Conservation (phyloP, 2,888 invertebrate species). For the Cephus pulcher region DNA sequence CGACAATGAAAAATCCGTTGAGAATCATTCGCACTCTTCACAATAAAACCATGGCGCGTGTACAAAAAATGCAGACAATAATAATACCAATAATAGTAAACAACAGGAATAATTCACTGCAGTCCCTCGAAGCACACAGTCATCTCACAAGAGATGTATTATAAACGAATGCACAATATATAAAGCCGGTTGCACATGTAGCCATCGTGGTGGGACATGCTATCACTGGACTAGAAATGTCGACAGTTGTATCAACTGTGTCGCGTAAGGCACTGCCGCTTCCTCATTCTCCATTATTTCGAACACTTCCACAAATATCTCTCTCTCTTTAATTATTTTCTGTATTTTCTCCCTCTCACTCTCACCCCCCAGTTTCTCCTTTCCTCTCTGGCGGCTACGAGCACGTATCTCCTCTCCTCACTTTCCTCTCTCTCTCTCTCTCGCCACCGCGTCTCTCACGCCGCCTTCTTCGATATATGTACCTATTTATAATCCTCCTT, state of each 20-base stretch:
- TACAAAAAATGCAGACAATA: background rate
- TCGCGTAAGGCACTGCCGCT: background rate
- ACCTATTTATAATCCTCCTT: background rate
- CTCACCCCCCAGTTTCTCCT: conserved; percentile 5
- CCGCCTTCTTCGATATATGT: background rate
- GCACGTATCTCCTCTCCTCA: conserved; percentile 26
- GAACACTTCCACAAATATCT: background rate
- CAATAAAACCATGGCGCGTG: conserved; percentile 1
- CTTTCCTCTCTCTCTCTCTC: conserved; percentile 13
- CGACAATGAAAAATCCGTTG: background rate
- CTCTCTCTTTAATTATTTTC: conserved; percentile 6
- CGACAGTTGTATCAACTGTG: background rate
- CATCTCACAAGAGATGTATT: background rate
- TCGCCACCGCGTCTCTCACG: conserved; percentile 3
- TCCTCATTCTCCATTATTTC: background rate
- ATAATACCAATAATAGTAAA: background rate
- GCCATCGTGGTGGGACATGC: background rate
- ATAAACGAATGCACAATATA: background rate
- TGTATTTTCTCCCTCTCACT: conserved; percentile 7
- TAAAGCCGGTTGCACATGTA: background rate
- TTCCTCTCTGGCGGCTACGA: conserved; percentile 14
- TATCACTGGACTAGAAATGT: background rate
- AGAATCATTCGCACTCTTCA: conserved; percentile 4
- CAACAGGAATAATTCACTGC: conserved; percentile 1
- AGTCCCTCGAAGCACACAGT: conserved; percentile 5